Evolutionary conservation across 2,113 vertebrate species (phyloP).

Genomic region (Marmota monax): DNA sequence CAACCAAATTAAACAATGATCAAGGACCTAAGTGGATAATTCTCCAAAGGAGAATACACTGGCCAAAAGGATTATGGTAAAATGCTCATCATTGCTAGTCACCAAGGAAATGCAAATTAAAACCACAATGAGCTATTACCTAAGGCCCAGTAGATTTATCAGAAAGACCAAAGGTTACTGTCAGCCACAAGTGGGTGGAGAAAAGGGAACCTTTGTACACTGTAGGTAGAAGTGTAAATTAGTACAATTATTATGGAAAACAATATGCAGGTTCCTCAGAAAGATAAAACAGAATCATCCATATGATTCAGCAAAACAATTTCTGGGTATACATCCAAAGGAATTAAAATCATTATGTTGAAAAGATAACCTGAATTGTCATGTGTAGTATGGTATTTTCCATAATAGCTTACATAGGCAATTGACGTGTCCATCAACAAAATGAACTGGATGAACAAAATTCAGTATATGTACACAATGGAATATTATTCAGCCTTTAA

Average conservation of each 20-base stretch:
- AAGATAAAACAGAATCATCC: not conserved
- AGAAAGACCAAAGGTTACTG: not conserved
- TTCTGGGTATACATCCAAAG: not conserved
- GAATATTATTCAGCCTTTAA: not conserved
- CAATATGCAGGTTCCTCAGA: not conserved
- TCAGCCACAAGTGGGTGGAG: not conserved
- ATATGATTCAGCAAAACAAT: not conserved
- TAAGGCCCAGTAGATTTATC: not conserved
- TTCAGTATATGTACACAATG: not conserved
- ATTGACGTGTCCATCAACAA: not conserved
- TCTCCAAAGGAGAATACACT: not conserved
- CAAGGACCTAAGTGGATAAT: not conserved
- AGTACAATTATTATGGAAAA: not conserved
- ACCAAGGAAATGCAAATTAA: not conserved
- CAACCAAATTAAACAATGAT: not conserved
- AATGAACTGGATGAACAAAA: not conserved
- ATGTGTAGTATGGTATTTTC: not conserved
- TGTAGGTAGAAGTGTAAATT: not conserved
- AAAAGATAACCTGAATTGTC: not conserved
- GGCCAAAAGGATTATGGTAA: not conserved
- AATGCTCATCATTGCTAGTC: not conserved
- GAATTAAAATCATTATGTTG: not conserved
- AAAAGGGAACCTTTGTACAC: not conserved
- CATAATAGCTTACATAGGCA: not conserved
- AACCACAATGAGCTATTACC: not conserved